Percentiles rank a stretch among this genome's conserved stretches.
phyloP scores from a whole-genome alignment of 2,888 invertebrate species.

The Willowsia nigromaculata region DNA sequence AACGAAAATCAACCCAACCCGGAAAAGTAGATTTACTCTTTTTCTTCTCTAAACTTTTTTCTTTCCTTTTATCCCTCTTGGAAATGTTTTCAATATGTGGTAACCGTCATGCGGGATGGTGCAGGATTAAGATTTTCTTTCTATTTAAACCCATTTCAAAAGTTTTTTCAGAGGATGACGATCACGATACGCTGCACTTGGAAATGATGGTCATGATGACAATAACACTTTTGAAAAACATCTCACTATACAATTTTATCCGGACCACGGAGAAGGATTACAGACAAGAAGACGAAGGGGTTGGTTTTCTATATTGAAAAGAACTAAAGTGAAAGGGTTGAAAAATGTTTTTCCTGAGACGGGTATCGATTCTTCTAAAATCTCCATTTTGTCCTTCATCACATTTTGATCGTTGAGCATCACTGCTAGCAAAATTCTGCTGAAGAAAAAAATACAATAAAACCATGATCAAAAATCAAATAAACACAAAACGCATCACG shows the following conservation, averaged over 20 bases:
- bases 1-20: not conserved
- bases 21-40: conserved; percentile 2
- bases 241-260: not conserved
- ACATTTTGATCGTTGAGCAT: not conserved
- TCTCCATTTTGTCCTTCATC: not conserved
- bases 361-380: not conserved
- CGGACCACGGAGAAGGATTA: not conserved
- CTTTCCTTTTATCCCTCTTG: not conserved
- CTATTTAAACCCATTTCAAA: not conserved
- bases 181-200: not conserved
- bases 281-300: not conserved
- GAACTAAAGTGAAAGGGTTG: not conserved
- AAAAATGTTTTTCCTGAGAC: not conserved
- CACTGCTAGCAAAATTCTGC: not conserved
- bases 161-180: not conserved
- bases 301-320: not conserved
- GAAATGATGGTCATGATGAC: not conserved
- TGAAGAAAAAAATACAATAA: not conserved
- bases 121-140: not conserved
- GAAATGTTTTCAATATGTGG: not conserved
- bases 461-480: not conserved
- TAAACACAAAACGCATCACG: not conserved
- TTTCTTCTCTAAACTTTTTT: not conserved
- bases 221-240: not conserved
- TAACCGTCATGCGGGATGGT: not conserved